These are phyloP conservation scores for Mallotus villosus DNA, from an alignment of 2,797 vertebrate species.

Conservation along the genomic window DNA sequence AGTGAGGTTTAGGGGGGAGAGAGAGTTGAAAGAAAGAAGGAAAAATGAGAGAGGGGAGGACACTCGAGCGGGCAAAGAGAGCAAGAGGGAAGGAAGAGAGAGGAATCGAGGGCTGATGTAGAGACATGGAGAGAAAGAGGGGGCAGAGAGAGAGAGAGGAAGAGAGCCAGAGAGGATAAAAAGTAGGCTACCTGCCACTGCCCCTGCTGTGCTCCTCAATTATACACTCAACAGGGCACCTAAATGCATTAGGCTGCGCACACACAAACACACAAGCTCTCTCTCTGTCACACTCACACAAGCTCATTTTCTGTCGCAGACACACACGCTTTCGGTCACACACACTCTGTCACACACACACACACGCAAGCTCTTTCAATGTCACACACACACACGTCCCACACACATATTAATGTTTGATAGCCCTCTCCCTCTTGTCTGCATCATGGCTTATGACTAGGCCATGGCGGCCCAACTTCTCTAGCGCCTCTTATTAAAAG, in stretches of 20 bases:
- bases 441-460: slow-evolving; percentile 38
- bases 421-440: slow-evolving; percentile 36
- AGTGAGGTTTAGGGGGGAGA: slow-evolving; percentile 23
- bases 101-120: not conserved
- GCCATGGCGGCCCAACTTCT: slow-evolving; percentile 29
- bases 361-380: slow-evolving; percentile 2
- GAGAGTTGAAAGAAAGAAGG: slow-evolving; percentile 16
- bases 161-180: slow-evolving; percentile 1
- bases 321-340: slow-evolving; percentile 3
- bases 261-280: slow-evolving; percentile 13
- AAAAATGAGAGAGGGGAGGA: not conserved
- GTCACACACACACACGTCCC: not conserved
- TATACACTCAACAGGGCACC: slow-evolving; percentile 42
- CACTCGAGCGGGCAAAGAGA: not conserved
- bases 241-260: slow-evolving; percentile 41
- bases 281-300: not conserved
- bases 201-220: slow-evolving; percentile 37
- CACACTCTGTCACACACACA: not conserved
- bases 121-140: slow-evolving; percentile 2
- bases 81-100: not conserved
- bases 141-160: slow-evolving; percentile 5
- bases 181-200: slow-evolving; percentile 34
- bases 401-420: slow-evolving; percentile 54
- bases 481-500: slow-evolving; percentile 54
- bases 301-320: not conserved